Percentiles rank a stretch among this genome's conserved stretches.
These are phyloP conservation scores for Lobophora halterata DNA, from an alignment of 2,888 invertebrate genomes.

Conservation along the genomic window DNA sequence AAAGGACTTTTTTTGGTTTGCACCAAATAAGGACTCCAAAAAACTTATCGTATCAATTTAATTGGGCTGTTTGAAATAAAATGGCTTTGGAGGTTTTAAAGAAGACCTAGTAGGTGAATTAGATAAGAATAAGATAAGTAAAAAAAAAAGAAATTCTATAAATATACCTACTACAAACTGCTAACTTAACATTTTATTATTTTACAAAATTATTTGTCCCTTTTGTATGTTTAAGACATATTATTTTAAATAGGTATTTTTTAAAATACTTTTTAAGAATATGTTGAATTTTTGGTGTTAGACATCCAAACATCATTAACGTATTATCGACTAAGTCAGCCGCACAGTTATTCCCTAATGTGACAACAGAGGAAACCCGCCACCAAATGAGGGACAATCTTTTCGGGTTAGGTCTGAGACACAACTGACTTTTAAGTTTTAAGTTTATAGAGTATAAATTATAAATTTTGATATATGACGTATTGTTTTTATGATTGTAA, in stretches of 20 bases:
- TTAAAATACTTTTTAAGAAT: no score
- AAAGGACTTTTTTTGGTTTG: conserved; percentile 64
- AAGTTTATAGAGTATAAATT: conserved; percentile 15
- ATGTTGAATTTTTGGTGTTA: no score
- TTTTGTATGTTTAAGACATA: no score
- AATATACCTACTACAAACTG: no score
- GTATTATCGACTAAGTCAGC: conserved; percentile 69
- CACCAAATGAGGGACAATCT: conserved; percentile 75
- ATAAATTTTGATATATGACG: background rate
- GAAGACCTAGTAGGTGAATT: conserved; percentile 5
- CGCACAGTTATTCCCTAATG: conserved; percentile 78
- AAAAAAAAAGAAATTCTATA: no score
- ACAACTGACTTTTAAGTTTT: conserved; percentile 39
- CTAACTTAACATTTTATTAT: no score
- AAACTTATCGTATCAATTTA: background rate
- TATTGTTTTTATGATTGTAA: no score
- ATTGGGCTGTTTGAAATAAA: conserved; percentile 2
- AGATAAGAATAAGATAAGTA: no score
- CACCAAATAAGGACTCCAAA: conserved; percentile 6
- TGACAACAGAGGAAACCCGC: conserved; percentile 77
- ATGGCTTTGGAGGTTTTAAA: conserved; percentile 2
- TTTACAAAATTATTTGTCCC: no score
- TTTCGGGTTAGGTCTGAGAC: conserved; percentile 56
- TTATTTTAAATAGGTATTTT: no score
- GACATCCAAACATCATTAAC: conserved; percentile 73